A percentile compares a stretch with the other conserved stretches of the same genome.
Evolutionary conservation across 2,797 vertebrate species (phyloP).

Genomic region (Manis javanica): DNA sequence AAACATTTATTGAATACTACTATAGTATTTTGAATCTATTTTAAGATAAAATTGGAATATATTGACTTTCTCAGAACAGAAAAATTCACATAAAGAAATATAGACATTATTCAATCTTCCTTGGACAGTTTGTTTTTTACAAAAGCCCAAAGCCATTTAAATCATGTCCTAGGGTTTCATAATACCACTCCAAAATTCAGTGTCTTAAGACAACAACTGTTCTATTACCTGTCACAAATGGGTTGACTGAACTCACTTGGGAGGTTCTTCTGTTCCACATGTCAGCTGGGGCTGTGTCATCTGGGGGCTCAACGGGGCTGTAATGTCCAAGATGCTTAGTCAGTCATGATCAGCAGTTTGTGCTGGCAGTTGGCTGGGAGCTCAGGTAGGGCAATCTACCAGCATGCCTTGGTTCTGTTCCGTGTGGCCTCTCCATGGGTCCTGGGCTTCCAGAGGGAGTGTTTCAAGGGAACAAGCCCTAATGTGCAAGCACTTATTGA

Average conservation of each 20-base stretch:
- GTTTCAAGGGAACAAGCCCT: not conserved
- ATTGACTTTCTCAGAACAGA: constrained; percentile 40
- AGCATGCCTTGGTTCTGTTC: constrained; percentile 16
- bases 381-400: not conserved
- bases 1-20: constrained; percentile 62
- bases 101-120: not conserved
- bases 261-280: not conserved
- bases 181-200: not conserved
- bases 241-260: not conserved
- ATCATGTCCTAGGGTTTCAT: not conserved
- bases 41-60: constrained; percentile 47
- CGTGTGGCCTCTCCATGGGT: not conserved
- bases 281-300: not conserved
- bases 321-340: not conserved
- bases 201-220: not conserved
- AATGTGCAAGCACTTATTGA: not conserved
- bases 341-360: not conserved
- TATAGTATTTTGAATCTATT: constrained; percentile 46
- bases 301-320: not conserved
- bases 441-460: not conserved
- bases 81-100: not conserved
- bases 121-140: not conserved
- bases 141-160: constrained; percentile 3
- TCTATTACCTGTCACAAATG: not conserved
- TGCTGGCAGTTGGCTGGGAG: not conserved